phyloP scores from a whole-genome alignment of 1,140 invertebrate genomes.

The Drosophila willistoni region DNA sequence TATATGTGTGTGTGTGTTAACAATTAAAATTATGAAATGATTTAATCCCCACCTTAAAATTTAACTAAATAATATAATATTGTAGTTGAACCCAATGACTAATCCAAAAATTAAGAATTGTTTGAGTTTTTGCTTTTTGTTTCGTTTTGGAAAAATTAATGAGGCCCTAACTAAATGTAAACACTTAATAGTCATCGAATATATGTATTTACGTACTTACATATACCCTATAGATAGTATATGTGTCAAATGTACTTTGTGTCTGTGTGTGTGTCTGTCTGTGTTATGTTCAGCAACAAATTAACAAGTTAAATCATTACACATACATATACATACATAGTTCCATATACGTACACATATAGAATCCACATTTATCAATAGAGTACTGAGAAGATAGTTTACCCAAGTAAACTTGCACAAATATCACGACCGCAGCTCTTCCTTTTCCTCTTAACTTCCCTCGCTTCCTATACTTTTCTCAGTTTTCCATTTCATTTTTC shows the following conservation, averaged over 20 bases:
- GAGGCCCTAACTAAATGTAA: conserved; percentile 10
- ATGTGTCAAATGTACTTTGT: conserved; percentile 24
- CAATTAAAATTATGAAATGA: conserved; percentile 31
- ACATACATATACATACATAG: conserved; percentile 49
- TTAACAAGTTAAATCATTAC: conserved; percentile 62
- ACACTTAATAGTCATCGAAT: conserved; percentile 13
- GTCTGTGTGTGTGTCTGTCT: conserved; percentile 33
- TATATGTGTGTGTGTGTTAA: conserved; percentile 14
- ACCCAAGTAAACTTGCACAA: conserved; percentile 53
- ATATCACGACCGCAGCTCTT: conserved; percentile 62
- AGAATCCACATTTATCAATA: conserved; percentile 57
- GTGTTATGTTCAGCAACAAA: conserved; percentile 57
- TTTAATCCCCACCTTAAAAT: conserved; percentile 32
- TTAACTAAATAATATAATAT: conserved; percentile 46
- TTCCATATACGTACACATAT: conserved; percentile 49
- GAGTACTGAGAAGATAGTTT: conserved; percentile 31
- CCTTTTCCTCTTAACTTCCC: background rate
- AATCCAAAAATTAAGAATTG: conserved; percentile 11
- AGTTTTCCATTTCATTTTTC: background rate
- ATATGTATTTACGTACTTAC: background rate
- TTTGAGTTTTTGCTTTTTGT: no score
- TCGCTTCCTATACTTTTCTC: background rate
- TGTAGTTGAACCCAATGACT: conserved; percentile 53
- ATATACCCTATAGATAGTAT: conserved; percentile 32
- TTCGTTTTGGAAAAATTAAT: conserved; percentile 6